phyloP scores from a whole-genome alignment of 2,888 invertebrate species.

The Lamellibrachia columna region DNA sequence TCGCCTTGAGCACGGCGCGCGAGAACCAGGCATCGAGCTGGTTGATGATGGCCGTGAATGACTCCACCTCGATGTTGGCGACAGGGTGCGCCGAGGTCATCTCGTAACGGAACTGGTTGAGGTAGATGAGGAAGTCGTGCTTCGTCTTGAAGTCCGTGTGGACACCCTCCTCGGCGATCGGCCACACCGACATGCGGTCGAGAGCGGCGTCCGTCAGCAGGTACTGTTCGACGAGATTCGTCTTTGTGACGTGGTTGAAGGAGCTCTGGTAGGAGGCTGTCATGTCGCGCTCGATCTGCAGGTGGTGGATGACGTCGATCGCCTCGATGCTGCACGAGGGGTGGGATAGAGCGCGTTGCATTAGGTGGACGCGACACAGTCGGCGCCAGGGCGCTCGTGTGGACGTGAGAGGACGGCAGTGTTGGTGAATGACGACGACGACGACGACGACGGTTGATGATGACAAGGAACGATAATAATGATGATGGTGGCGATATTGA shows the following conservation, averaged over 20 bases:
- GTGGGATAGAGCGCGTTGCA: not conserved
- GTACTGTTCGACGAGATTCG: not conserved
- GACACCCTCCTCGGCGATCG: not conserved
- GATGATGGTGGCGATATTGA: too few relatives aligned
- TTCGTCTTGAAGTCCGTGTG: not conserved
- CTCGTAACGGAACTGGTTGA: not conserved
- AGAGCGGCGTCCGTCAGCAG: not conserved
- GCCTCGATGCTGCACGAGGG: not conserved
- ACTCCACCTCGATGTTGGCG: not conserved
- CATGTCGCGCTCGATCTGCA: not conserved
- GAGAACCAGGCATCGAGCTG: not conserved
- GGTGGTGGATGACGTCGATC: not conserved
- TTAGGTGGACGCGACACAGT: too few relatives aligned
- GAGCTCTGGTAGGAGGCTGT: not conserved
- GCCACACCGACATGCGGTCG: slow-evolving; percentile 10
- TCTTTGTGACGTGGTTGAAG: not conserved
- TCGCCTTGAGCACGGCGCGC: slow-evolving; percentile 5
- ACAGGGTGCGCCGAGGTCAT: not conserved
- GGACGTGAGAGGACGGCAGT: too few relatives aligned
- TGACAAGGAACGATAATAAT: too few relatives aligned
- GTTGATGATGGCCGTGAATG: not conserved
- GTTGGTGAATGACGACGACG: too few relatives aligned
- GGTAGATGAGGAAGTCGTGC: not conserved
- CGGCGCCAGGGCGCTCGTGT: too few relatives aligned
- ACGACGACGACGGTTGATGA: too few relatives aligned